A percentile compares a stretch with the other conserved stretches of the same genome.
Conservation (phyloP, 2,113 vertebrate species). For the Synodontis membranacea region DNA sequence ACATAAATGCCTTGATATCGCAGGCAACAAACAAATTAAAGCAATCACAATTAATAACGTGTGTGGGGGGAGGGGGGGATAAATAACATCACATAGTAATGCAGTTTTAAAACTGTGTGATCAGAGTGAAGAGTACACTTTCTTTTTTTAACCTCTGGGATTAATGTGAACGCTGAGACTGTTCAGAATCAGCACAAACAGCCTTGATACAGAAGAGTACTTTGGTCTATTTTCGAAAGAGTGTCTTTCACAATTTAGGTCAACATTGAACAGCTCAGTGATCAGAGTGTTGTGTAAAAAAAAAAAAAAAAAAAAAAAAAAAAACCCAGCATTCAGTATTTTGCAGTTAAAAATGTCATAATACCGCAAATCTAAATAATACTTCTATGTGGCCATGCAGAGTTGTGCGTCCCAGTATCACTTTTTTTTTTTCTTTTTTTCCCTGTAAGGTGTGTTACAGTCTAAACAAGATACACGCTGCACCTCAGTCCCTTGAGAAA, state of each 20-base stretch:
- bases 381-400: background rate
- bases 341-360: background rate
- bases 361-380: background rate
- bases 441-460: background rate
- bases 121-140: background rate
- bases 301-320: background rate
- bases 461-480: background rate
- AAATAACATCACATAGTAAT: background rate
- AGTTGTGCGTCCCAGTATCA: background rate
- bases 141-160: background rate
- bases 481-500: background rate
- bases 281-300: conserved; percentile 8
- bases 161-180: background rate
- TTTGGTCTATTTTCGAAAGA: conserved; percentile 22
- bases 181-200: background rate
- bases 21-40: background rate
- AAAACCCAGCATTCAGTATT: background rate
- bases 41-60: background rate
- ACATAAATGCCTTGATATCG: background rate
- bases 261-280: background rate
- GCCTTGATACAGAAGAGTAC: conserved; percentile 21
- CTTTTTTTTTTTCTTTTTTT: no score
- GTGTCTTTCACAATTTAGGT: conserved; percentile 22
- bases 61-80: no score
- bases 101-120: background rate